Evolutionary conservation across 2,888 invertebrate genomes (phyloP), one percentile per base, ranked within the genome.

Genomic region (Scaeva pyrastri): DNA sequence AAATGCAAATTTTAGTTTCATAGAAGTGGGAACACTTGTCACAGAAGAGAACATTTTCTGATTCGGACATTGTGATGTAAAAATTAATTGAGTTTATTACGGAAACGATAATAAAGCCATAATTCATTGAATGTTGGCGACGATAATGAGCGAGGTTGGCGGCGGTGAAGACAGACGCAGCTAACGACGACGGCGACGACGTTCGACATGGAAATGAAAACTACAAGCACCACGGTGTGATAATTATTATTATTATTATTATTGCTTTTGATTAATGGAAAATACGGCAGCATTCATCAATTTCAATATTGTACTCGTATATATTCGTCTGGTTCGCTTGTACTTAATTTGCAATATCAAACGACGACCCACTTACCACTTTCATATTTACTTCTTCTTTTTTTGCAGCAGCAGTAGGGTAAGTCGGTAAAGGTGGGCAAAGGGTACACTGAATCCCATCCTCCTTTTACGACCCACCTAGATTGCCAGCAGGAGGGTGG

Each of bases 251-350:
- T 74, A 79, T 75, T 77, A 77, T 78, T 78, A 70, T 78, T 71
- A 82, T 86, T 82, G 64, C 71, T 58, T 74, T 82, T 86, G 86
- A 86, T 86, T 86, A 86, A 86, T 86, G 86, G n/a, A 74, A 82
- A 86, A 77, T 52, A 26, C 66, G 71, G 64, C 52, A 45, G 45
- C 41, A 71, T 58, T 81, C 86, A 86, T 86, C 82, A 78, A 86
- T 86, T 82, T 77, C 66, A 77, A 68, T 76, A 52, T 48, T 43
- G 8, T 43, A 56, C 45, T 7, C 76, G 19, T 39, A 11, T n/a
- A 11, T 43, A 56, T 55, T 7, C 76, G 19, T 39, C 16, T n/a
- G 14, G 26, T 31, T 52, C 52, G 31, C 45, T 21, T 56, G n/a
- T 55, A 31, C 60, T 48, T 36, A 31, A 55, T 36, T 50, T 60